Evolutionary conservation across 2,797 vertebrate species (phyloP).

Genomic region (Buceros bicornis): DNA sequence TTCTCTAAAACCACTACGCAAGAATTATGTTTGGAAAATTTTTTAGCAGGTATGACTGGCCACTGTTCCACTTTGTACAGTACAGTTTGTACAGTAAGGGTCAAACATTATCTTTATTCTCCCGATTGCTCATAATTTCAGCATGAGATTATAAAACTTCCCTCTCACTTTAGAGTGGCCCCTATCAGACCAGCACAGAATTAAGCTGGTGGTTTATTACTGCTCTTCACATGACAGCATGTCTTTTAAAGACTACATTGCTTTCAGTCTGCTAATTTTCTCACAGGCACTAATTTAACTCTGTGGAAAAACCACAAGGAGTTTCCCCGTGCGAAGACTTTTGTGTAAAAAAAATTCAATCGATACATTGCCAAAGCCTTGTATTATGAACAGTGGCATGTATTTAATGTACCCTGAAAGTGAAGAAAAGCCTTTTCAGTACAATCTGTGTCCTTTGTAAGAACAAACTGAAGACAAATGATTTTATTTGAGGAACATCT

Average conservation of each 20-base stretch:
- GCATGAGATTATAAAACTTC: not conserved
- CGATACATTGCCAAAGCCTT: not conserved
- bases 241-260: not conserved
- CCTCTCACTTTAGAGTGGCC: not conserved
- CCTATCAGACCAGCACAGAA: not conserved
- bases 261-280: slow-evolving; percentile 33
- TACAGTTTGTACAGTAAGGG: not conserved
- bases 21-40: fast-evolving
- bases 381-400: not conserved
- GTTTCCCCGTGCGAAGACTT: not conserved
- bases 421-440: not conserved
- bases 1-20: not conserved
- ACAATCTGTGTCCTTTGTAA: not conserved
- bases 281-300: slow-evolving; percentile 24
- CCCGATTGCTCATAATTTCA: not conserved
- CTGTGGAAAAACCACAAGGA: not conserved
- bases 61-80: not conserved
- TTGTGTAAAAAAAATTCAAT: slow-evolving; percentile 18
- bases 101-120: not conserved
- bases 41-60: not conserved
- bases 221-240: not conserved
- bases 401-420: not conserved
- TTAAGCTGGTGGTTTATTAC: not conserved
- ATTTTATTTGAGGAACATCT: slow-evolving; percentile 45
- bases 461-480: not conserved